Percentiles rank a stretch among this genome's conserved stretches.
phyloP scores from a whole-genome alignment of 1,140 invertebrate species.

The Triops longicaudatus region DNA sequence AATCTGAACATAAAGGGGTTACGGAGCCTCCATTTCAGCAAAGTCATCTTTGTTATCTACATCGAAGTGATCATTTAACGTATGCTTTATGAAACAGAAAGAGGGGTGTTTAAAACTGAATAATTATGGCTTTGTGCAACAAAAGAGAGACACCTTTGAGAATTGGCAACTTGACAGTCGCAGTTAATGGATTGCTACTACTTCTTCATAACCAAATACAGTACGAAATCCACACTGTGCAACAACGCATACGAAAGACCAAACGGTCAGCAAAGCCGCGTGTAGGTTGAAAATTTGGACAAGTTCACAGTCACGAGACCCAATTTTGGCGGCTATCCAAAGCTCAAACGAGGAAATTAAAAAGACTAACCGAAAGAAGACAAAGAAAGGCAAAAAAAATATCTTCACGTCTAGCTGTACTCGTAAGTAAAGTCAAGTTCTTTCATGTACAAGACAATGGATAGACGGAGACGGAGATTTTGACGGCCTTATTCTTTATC shows the following conservation, averaged over 20 bases:
- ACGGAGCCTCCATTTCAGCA: no score
- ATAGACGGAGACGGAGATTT: background rate
- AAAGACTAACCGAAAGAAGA: background rate
- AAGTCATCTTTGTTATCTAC: no score
- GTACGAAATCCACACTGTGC: background rate
- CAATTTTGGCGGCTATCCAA: background rate
- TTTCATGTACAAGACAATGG: no score
- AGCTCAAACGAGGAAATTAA: background rate
- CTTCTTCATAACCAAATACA: background rate
- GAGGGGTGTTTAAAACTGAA: no score
- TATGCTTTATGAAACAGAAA: no score
- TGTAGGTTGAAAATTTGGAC: background rate
- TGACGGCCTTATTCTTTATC: background rate
- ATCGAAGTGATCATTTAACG: no score
- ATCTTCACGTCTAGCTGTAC: background rate
- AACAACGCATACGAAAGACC: background rate
- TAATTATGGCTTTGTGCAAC: no score
- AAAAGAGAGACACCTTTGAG: no score
- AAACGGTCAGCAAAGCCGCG: background rate
- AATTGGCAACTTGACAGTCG: no score
- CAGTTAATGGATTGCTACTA: no score
- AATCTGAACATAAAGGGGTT: no score
- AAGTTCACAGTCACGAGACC: background rate
- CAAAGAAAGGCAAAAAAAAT: background rate
- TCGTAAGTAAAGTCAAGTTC: no score